A percentile compares a stretch with the other conserved stretches of the same genome.
Conservation (phyloP, 2,888 invertebrate species). For the Auanema sp. region DNA sequence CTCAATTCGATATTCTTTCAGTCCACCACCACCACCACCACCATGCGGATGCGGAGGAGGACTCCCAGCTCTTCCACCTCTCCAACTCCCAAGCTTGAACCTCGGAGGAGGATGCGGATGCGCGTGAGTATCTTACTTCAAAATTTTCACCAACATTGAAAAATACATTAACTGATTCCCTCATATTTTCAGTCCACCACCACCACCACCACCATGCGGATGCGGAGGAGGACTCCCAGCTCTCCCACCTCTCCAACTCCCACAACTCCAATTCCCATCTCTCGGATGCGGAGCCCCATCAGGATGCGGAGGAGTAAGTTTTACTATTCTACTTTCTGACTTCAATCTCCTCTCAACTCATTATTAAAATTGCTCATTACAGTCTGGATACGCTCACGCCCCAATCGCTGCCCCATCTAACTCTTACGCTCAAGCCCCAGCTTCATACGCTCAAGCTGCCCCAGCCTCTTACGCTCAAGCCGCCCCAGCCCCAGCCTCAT, state of each 20-base stretch:
- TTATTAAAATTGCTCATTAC: no score
- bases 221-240: constrained; percentile 28
- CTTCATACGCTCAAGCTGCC: no score
- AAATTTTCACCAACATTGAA: not conserved
- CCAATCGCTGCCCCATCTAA: not conserved
- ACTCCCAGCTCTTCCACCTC: constrained; percentile 7
- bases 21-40: constrained; percentile 40
- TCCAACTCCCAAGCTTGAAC: constrained; percentile 9
- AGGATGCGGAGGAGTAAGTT: constrained; percentile 18
- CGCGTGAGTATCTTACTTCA: constrained; percentile 4
- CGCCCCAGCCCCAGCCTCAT: constrained; percentile 1
- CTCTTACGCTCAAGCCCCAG: constrained; percentile 13
- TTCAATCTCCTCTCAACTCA: no score
- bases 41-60: constrained; percentile 39
- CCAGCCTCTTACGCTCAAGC: no score
- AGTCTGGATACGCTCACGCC: no score
- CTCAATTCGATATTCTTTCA: constrained; percentile 12
- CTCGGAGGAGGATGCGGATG: constrained; percentile 16
- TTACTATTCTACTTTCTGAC: no score
- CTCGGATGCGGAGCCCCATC: constrained; percentile 25
- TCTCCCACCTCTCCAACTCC: constrained; percentile 35
- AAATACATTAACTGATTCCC: not conserved
- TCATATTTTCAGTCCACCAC: constrained; percentile 28
- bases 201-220: constrained; percentile 37
- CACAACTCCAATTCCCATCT: constrained; percentile 19